Evolutionary conservation across 37 sponge, comb jelly and placozoan species (phyloP), one percentile per base, ranked within the genome.

Genomic region (Haliclona indistincta): DNA sequence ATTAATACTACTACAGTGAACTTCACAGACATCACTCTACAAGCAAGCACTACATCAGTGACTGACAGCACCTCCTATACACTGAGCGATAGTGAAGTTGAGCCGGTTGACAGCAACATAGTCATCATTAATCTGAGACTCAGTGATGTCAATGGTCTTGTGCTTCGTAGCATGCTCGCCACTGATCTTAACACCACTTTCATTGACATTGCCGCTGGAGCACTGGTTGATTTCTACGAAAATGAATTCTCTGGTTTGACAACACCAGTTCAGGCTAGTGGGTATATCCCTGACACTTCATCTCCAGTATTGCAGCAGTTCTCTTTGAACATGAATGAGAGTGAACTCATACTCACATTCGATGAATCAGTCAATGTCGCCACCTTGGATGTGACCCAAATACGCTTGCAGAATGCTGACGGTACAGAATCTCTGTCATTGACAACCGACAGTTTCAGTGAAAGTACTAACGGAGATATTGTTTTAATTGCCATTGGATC

Each of bases 341-440:
- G 71, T 2, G 55, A 70, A 37, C 60, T 93, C 6, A 44, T 41
- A 8, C 63, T 95, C 19, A 85, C 81, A 39, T 95, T 95, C 49
- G 71, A 73, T 70, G 92, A 95, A 56, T 76, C 89, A 28, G 89
- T 95, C 33, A 80, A 74, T 43, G 53, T 84, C 3, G 69, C 89
- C 5, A 76, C 82, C 22, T 67, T 95, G 7, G 84, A 86, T 33
- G 75, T 89, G 11, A 88, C 89, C 32, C 49, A 42, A 2, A 52
- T 95, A 6, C 67, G 65, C 0, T 53, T 95, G 10, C 81, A 87
- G 47, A 93, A 88, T 76, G 68, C 74, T 11, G 81, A 84, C 70
- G 74, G 79, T 25, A 43, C 53, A 25, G 67, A 81, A 41, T 36
- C 43, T 10, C 78, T 69, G 36, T 51, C 29, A 0, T 83, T 91